Evolutionary conservation across 2,888 invertebrate species (phyloP), one percentile per base, ranked within the genome.

Genomic region (Amblyteles armatorius): DNA sequence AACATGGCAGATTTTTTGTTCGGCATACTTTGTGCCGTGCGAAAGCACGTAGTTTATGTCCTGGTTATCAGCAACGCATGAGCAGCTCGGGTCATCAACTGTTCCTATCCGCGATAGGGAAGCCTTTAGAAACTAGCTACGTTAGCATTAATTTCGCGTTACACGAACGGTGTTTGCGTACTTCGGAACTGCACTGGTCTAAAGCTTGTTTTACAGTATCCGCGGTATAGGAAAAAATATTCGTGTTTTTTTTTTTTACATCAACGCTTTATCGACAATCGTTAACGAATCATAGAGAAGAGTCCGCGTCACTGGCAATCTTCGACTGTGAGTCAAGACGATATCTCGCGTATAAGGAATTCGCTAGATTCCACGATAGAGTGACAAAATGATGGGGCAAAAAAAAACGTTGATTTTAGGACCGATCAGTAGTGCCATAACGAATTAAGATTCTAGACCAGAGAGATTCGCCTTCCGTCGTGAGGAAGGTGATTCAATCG

Each of bases 391-490:
- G 11, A 50, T 6, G 16, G 6, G 16, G 48, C 50, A 16, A 48
- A 52, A 26, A 52, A 26, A 16, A 69, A 29, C 26, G 36, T 67
- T 36, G n/a, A 29, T 71, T n/a, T 33, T 63, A 63, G 7, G 44
- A 80, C 22, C 67, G 57, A 77, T 80, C 50, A 67, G 72, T 68
- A 55, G 76, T 80, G 83, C 83, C 80, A 77, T 84, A 76, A 84
- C 68, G 72, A 77, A 44, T 55, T 63, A 52, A 84, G 26, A 84
- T 77, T 67, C 80, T 67, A 77, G 36, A n/a, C 63, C 16, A 63
- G 13, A n/a, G 29, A 80, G 36, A 73, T 80, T 72, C 72, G 72
- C 79, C 48, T 83, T 73, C 48, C 73, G 57, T n/a, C n/a, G 44
- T 11, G 44, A 57, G 40, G 67, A 67, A 67, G 67, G 55, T 48